Evolutionary conservation across 2,888 invertebrate species (phyloP).

Genomic region (Shargacucullia verbasci): DNA sequence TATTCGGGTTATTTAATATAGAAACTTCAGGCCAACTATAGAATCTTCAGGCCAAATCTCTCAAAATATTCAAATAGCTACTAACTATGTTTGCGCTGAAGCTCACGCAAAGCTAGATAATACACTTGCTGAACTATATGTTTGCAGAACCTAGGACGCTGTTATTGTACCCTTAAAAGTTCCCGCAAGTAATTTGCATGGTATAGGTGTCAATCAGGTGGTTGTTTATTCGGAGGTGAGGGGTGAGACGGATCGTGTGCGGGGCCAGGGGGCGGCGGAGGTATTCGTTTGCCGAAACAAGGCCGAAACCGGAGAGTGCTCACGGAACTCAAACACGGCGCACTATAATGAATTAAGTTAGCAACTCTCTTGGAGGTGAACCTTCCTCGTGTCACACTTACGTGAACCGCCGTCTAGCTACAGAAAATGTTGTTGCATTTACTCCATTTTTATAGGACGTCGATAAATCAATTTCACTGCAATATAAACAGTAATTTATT

Average conservation of each 20-base stretch:
- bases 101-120: slow-evolving; percentile 31
- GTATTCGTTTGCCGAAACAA: slow-evolving; percentile 69
- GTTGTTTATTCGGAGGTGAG: slow-evolving; percentile 70
- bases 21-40: slow-evolving; percentile 3
- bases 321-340: slow-evolving; percentile 82
- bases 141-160: slow-evolving; percentile 38
- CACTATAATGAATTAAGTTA: slow-evolving; percentile 87
- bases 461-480: slow-evolving; percentile 21
- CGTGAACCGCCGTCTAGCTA: slow-evolving; percentile 60
- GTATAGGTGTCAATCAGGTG: slow-evolving; percentile 78
- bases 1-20: slow-evolving; percentile 23
- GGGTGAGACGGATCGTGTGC: slow-evolving; percentile 45
- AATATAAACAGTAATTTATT: slow-evolving; percentile 38
- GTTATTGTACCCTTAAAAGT: slow-evolving; percentile 58
- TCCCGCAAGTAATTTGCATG: slow-evolving; percentile 71
- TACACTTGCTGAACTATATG: slow-evolving; percentile 45
- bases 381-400: slow-evolving; percentile 75
- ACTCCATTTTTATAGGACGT: slow-evolving; percentile 28
- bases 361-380: slow-evolving; percentile 74
- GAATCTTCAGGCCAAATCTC: slow-evolving; percentile 2
- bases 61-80: slow-evolving; percentile 42
- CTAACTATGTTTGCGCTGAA: slow-evolving; percentile 20
- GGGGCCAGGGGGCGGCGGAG: slow-evolving; percentile 46
- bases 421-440: slow-evolving; percentile 35
- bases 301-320: slow-evolving; percentile 70